phyloP scores from a whole-genome alignment of 2,888 invertebrate genomes.

The Pasiphila rectangulata region DNA sequence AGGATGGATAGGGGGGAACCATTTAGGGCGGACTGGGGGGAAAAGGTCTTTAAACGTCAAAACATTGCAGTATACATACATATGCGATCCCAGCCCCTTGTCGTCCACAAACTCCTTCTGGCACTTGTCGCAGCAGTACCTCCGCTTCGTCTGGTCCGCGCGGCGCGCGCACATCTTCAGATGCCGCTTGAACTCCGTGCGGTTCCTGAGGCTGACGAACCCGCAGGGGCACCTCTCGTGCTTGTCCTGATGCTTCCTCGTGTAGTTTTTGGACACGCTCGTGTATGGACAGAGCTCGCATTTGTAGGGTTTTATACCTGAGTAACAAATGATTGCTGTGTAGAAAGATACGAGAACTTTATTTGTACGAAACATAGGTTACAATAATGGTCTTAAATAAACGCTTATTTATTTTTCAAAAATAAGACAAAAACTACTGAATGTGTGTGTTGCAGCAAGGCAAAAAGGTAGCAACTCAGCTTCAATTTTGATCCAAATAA shows the following conservation, averaged over 20 bases:
- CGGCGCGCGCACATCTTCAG: constrained; percentile 9
- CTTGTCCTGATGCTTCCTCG: constrained; percentile 59
- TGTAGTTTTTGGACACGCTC: constrained; percentile 63
- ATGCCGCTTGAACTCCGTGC: constrained; percentile 42
- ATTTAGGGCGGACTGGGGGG: no score
- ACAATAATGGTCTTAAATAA: no score
- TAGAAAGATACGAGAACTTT: no score
- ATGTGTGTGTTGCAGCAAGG: no score
- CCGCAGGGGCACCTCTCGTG: constrained; percentile 55
- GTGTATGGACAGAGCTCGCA: constrained; percentile 58
- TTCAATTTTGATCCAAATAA: no score
- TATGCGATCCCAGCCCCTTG: constrained; percentile 5
- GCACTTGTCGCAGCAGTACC: not conserved
- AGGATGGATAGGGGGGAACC: no score
- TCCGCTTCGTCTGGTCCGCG: not conserved
- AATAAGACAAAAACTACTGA: no score
- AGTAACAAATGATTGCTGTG: no score
- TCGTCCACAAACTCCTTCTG: constrained; percentile 9
- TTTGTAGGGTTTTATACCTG: constrained; percentile 64
- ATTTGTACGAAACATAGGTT: no score
- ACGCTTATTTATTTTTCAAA: no score
- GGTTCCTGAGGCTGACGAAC: constrained; percentile 48
- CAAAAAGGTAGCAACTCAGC: no score
- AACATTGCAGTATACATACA: constrained; percentile 1
- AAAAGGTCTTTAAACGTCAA: not conserved